Evolutionary conservation across 1,140 invertebrate genomes (phyloP).

Genomic region (Globodera ellingtonae): DNA sequence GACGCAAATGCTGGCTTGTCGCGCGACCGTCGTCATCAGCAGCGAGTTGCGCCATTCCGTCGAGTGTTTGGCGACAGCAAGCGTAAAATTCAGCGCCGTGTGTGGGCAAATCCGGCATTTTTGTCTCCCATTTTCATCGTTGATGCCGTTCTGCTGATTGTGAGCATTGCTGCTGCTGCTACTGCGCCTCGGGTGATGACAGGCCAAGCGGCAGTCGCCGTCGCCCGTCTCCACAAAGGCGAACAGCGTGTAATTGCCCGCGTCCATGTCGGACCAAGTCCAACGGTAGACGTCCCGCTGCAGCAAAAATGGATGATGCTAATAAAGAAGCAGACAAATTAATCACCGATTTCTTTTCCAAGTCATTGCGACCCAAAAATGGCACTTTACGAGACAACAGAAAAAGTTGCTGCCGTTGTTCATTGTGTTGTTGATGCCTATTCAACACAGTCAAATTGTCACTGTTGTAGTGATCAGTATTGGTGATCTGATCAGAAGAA

Average conservation of each 20-base stretch:
- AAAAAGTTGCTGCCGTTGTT: neutral
- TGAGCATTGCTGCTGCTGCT: no score
- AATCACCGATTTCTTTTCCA: neutral
- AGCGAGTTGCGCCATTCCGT: conserved; percentile 28
- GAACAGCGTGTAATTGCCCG: conserved; percentile 43
- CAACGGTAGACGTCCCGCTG: conserved; percentile 13
- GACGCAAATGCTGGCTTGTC: conserved; percentile 7
- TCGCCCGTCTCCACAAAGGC: conserved; percentile 44
- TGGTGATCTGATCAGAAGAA: no score
- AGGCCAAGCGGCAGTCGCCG: conserved; percentile 45
- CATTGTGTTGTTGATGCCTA: neutral
- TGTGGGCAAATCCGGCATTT: conserved; percentile 41
- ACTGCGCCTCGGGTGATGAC: conserved; percentile 27
- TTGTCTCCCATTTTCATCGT: neutral
- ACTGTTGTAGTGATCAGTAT: no score
- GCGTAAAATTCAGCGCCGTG: conserved; percentile 53
- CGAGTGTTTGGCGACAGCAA: conserved; percentile 40
- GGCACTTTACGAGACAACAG: neutral
- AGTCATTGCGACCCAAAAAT: neutral
- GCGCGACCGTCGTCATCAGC: conserved; percentile 28
- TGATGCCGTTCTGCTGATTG: neutral
- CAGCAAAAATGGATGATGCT: neutral
- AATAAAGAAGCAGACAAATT: neutral
- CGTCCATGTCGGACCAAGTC: conserved; percentile 35
- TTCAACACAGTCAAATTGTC: neutral